A percentile compares a stretch with the other conserved stretches of the same genome.
These are phyloP conservation scores for Schizothorax lantsangensis DNA, from an alignment of 2,797 vertebrate genomes.

Conservation along the genomic window DNA sequence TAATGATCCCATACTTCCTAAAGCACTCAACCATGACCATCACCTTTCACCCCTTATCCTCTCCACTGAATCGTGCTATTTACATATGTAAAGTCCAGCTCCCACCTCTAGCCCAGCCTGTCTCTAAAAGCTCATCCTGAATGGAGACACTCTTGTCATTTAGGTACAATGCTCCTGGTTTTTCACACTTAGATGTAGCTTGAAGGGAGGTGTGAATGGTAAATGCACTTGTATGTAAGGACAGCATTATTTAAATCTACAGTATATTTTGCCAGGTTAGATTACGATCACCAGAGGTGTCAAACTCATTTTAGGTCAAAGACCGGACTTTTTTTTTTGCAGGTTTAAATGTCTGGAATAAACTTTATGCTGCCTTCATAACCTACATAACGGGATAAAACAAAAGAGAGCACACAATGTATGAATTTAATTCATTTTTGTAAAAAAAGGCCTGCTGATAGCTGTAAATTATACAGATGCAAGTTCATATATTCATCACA, in stretches of 20 bases:
- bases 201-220: slow-evolving; percentile 57
- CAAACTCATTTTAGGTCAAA: slow-evolving; percentile 12
- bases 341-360: background rate
- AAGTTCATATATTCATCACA: background rate
- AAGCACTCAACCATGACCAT: slow-evolving; percentile 84
- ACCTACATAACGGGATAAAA: background rate
- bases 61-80: slow-evolving; percentile 68
- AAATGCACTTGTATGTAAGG: slow-evolving; percentile 27
- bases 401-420: background rate
- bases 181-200: slow-evolving; percentile 61
- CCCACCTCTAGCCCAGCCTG: slow-evolving; percentile 47
- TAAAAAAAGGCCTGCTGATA: background rate
- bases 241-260: slow-evolving; percentile 10
- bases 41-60: slow-evolving; percentile 78
- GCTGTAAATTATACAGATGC: background rate
- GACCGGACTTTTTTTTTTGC: background rate
- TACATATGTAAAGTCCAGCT: slow-evolving; percentile 79
- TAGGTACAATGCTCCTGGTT: slow-evolving; percentile 53
- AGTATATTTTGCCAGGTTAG: background rate
- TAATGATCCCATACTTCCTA: slow-evolving; percentile 84
- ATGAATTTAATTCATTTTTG: background rate
- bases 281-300: slow-evolving; percentile 7
- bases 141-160: slow-evolving; percentile 50
- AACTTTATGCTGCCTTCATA: background rate
- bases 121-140: slow-evolving; percentile 54